Percentiles rank a stretch among this genome's conserved stretches.
Conservation (phyloP, 2,113 vertebrate species). For the Malaclemys terrapin region DNA sequence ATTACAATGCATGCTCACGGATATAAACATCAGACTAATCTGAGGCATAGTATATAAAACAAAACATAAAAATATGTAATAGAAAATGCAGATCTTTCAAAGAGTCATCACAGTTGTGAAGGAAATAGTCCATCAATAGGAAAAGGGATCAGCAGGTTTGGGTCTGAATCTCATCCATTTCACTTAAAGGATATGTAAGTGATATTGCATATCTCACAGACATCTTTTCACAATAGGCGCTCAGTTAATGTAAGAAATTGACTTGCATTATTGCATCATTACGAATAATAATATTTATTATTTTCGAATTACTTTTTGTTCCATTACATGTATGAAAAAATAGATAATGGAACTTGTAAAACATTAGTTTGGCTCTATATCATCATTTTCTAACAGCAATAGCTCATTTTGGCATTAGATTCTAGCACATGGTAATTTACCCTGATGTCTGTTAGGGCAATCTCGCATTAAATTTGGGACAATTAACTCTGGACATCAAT, state of each 20-base stretch:
- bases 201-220: background rate
- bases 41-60: background rate
- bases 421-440: background rate
- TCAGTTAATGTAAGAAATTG: background rate
- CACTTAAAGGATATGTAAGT: background rate
- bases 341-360: background rate
- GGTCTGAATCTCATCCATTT: background rate
- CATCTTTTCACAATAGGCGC: background rate
- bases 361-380: background rate
- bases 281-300: background rate
- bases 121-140: background rate
- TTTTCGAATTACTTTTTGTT: background rate
- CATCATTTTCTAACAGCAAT: background rate
- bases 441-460: background rate
- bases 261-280: background rate
- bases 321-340: background rate
- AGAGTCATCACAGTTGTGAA: background rate
- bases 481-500: background rate
- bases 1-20: background rate
- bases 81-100: background rate
- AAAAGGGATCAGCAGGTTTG: background rate
- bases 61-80: background rate
- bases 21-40: background rate
- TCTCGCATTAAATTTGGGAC: background rate
- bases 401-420: background rate